These are phyloP conservation scores for Gadopsis bispinosus DNA, from an alignment of 2,797 vertebrate species.

Conservation along the genomic window DNA sequence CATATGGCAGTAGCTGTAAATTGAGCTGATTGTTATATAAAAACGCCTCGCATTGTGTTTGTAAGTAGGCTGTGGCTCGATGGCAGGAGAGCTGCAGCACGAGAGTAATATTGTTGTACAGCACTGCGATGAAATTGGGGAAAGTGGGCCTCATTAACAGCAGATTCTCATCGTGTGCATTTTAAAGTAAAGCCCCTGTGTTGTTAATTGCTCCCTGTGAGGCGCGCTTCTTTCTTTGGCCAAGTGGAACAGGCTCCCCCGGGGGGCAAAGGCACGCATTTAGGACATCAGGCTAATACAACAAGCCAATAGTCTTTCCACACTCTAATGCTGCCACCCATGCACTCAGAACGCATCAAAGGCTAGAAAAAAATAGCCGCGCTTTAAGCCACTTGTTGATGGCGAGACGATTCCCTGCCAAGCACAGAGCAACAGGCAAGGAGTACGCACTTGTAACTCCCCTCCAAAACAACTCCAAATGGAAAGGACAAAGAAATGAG, in stretches of 20 bases:
- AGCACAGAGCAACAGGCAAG: background rate
- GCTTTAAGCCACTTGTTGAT: constrained; percentile 22
- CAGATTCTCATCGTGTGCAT: constrained; percentile 29
- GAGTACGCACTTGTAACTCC: background rate
- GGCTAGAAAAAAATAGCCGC: background rate
- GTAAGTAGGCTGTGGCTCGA: background rate
- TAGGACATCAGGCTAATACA: constrained; percentile 27
- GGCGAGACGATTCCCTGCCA: background rate
- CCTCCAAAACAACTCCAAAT: background rate
- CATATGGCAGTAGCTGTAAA: constrained; percentile 4
- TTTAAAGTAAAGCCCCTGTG: constrained; percentile 36
- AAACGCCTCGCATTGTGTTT: background rate
- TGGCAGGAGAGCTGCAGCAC: background rate
- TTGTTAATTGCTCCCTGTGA: constrained; percentile 69
- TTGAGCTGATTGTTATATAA: background rate
- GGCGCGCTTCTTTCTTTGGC: constrained; percentile 37
- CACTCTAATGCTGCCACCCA: background rate
- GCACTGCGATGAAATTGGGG: background rate
- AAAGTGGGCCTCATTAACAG: constrained; percentile 44
- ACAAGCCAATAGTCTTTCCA: background rate
- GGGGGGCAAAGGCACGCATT: constrained; percentile 27
- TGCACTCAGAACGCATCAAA: constrained; percentile 10
- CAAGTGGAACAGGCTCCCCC: constrained; percentile 28
- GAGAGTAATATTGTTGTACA: background rate
- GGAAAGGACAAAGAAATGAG: background rate